A percentile compares a stretch with the other conserved stretches of the same genome.
phyloP scores from a whole-genome alignment of 2,113 vertebrate genomes.

The Phrynosoma platyrhinos region DNA sequence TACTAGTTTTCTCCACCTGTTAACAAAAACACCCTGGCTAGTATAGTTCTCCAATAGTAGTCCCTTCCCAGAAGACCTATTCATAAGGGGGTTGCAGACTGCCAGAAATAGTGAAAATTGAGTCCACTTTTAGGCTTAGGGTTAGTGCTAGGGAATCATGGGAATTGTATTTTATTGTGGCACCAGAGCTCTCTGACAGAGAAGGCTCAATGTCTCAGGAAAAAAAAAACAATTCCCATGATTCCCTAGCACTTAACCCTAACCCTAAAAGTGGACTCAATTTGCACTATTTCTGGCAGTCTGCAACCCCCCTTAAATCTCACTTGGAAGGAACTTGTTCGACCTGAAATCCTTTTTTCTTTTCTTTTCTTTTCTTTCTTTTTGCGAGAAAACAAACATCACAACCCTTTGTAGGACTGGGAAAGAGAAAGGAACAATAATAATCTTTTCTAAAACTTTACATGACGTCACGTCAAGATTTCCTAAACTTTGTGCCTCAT shows the following conservation, averaged over 20 bases:
- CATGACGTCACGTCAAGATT: constrained; percentile 82
- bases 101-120: no score
- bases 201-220: no score
- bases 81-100: no score
- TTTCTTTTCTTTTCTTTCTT: no score
- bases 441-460: constrained; percentile 82
- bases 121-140: no score
- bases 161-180: no score
- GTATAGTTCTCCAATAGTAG: neutral
- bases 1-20: constrained; percentile 54
- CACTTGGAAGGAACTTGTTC: neutral
- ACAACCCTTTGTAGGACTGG: constrained; percentile 8
- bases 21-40: constrained; percentile 45
- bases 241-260: no score
- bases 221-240: no score
- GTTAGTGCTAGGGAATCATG: no score
- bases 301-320: constrained; percentile 30
- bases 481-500: constrained; percentile 80
- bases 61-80: neutral
- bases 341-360: constrained; percentile 38
- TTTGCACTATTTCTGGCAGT: no score
- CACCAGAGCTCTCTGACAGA: no score
- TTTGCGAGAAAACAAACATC: constrained; percentile 34
- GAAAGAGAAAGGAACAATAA: neutral
- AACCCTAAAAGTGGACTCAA: no score